Evolutionary conservation across 2,113 vertebrate genomes (phyloP).

Genomic region (Nyctereutes procyonoides): DNA sequence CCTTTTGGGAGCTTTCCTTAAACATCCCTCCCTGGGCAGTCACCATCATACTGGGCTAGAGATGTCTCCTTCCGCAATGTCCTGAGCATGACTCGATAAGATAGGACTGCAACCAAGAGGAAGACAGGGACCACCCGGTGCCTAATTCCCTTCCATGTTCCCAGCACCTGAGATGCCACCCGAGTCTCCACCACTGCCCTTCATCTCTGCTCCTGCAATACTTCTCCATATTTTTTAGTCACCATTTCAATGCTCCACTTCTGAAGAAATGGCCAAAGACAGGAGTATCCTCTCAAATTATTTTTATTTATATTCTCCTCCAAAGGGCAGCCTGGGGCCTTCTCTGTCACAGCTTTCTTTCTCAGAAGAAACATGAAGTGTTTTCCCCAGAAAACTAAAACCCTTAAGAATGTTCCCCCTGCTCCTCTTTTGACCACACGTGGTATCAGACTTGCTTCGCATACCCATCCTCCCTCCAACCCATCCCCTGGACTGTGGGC

Average conservation of each 20-base stretch:
- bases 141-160: background rate
- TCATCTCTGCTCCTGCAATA: background rate
- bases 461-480: background rate
- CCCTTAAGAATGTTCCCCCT: background rate
- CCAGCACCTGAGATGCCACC: background rate
- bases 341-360: background rate
- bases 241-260: background rate
- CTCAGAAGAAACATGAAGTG: background rate
- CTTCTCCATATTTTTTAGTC: background rate
- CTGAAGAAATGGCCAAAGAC: background rate
- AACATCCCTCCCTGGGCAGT: background rate
- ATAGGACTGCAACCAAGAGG: accelerated
- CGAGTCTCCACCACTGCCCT: background rate
- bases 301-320: background rate
- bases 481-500: background rate
- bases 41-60: background rate
- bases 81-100: background rate
- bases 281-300: background rate
- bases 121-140: accelerated
- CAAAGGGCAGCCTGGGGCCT: background rate
- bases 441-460: background rate
- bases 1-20: background rate
- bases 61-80: accelerated
- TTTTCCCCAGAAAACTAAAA: background rate
- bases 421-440: background rate